Evolutionary conservation across 2,113 vertebrate species (phyloP).

Genomic region (Apodemus sylvaticus): DNA sequence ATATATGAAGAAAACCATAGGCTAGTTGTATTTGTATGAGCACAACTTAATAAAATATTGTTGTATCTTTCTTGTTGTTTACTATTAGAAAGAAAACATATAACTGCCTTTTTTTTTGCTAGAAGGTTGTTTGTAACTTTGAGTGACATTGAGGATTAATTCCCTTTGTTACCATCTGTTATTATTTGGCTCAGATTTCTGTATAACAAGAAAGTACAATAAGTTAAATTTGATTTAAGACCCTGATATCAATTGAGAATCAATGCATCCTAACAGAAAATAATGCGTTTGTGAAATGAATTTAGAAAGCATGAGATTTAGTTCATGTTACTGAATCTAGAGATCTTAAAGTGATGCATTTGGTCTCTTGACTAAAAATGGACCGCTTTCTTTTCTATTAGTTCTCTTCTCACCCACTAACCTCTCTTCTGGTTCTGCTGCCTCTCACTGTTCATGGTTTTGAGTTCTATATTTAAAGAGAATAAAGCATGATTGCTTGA

Average conservation of each 20-base stretch:
- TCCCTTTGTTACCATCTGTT: constrained; percentile 51
- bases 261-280: constrained; percentile 50
- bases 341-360: constrained; percentile 14
- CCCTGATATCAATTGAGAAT: constrained; percentile 57
- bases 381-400: neutral
- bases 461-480: neutral
- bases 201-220: constrained; percentile 54
- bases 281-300: constrained; percentile 61
- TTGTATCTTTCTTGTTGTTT: constrained; percentile 21
- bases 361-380: constrained; percentile 24
- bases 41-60: neutral
- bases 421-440: neutral
- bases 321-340: constrained; percentile 1
- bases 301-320: constrained; percentile 45
- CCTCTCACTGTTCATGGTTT: neutral
- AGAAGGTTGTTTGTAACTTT: constrained; percentile 27
- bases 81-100: constrained; percentile 8
- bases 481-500: neutral
- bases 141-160: constrained; percentile 66
- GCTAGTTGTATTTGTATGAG: neutral
- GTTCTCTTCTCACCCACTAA: neutral
- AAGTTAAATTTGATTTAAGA: constrained; percentile 71
- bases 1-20: neutral
- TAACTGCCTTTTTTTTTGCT: neutral
- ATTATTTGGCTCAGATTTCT: constrained; percentile 45